These are phyloP conservation scores for Dryomyza anilis DNA, from an alignment of 2,888 invertebrate species.

Conservation along the genomic window DNA sequence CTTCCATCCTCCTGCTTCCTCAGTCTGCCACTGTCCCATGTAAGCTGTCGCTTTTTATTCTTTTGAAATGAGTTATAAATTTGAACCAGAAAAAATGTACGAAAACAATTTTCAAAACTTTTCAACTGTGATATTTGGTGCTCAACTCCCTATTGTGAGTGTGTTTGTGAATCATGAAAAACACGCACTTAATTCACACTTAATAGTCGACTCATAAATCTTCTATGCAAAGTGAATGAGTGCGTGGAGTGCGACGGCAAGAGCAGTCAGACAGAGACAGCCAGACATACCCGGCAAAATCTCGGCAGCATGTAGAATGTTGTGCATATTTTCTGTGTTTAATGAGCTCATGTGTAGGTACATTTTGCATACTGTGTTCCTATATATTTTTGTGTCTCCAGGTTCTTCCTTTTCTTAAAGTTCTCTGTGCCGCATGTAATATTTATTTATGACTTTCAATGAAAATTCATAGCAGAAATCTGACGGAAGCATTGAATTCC, in stretches of 20 bases:
- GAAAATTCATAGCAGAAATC: neutral
- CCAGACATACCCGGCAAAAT: too few species aligned
- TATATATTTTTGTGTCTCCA: neutral
- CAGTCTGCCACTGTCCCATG: neutral
- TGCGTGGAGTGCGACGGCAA: too few species aligned
- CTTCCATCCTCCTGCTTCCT: neutral
- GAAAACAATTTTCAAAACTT: neutral
- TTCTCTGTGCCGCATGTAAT: neutral
- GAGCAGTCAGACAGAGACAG: too few species aligned
- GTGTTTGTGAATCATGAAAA: constrained; percentile 1
- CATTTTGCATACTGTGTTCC: neutral
- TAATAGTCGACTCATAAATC: constrained; percentile 56
- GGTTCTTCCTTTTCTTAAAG: neutral
- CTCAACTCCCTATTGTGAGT: neutral
- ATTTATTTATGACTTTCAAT: neutral
- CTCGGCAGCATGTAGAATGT: too few species aligned
- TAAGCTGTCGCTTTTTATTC: neutral
- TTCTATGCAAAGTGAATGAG: constrained; percentile 42
- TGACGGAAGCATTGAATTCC: too few species aligned
- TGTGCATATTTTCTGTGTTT: constrained; percentile 54
- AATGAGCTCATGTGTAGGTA: constrained; percentile 43
- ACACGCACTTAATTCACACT: constrained; percentile 49
- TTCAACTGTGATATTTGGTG: neutral
- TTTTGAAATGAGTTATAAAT: neutral
- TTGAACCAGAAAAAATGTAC: too few species aligned